Evolutionary conservation across 2,888 invertebrate genomes (phyloP).

Genomic region (Nipponacmea schrenckii): DNA sequence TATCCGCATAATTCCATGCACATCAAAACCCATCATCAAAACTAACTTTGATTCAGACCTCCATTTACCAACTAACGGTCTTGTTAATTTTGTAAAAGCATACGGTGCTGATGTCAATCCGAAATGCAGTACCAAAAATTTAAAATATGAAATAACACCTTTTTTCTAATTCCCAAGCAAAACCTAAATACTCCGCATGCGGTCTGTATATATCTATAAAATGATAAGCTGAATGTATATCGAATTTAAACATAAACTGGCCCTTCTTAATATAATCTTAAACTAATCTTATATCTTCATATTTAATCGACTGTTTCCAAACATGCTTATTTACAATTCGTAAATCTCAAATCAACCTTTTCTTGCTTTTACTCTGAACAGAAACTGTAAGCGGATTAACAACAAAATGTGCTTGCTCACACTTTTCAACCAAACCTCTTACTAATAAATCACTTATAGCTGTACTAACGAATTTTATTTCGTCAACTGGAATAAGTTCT

Average conservation of each 20-base stretch:
- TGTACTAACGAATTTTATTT: conserved; percentile 22
- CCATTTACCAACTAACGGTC: conserved; percentile 27
- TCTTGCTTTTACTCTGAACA: conserved; percentile 20
- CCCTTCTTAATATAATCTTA: no score
- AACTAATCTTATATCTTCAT: no score
- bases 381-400: conserved; percentile 29
- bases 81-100: conserved; percentile 27
- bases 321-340: conserved; percentile 26
- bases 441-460: conserved; percentile 23
- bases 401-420: conserved; percentile 10
- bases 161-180: conserved; percentile 13
- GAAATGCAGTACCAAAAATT: conserved; percentile 28
- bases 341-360: conserved; percentile 31
- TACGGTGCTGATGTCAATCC: conserved; percentile 22
- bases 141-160: conserved; percentile 12
- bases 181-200: conserved; percentile 17
- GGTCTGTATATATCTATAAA: conserved; percentile 14
- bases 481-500: not conserved
- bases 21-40: conserved; percentile 31
- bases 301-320: conserved; percentile 22
- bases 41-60: conserved; percentile 22
- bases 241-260: no score
- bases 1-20: not conserved
- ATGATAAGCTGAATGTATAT: no score
- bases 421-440: conserved; percentile 16